Base-by-base conservation (phyloP, 2,888 invertebrate genomes). In the Philereme vetulata region DNA sequence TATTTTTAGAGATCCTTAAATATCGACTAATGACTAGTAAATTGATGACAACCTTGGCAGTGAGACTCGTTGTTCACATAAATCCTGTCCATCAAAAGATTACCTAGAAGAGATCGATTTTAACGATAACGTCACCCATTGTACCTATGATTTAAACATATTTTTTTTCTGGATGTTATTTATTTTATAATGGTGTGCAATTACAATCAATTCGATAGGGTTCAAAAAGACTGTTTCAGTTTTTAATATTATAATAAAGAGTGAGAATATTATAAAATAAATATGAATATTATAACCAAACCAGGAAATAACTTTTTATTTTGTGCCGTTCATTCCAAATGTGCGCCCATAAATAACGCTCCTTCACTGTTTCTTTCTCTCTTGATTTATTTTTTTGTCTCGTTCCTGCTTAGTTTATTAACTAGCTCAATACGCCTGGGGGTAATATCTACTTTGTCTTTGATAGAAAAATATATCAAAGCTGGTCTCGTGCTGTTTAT, bases 261-360 rank as follows among this genome's bases (percentile, higher is more conserved):
- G 57, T 56, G 38, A 61, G 68, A 67, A 55, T 59, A 66, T 67
- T 21, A 21, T 69, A 72, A 72, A 60, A 68, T 71, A 54, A 74
- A 74, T 67, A 77, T 79, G 77, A 78, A 83, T 85, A 79, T 84
- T 77, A 81, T 81, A 82, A 84, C 82, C 81, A 78, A 85, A 85
- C 82, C 72, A 72, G 72, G 80, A 78, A 81, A 81, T 82, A 85
- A 81, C 78, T 88, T 90, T 90, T 89, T 88, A 86, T 89, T 89
- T 83, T 81, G 78, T 78, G 81, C 85, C 84, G 85, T 87, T 89
- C 83, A 81, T 84, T 84, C 88, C 89, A 88, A 91, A 91, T 91
- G 91, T 92, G 91, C 91, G 90, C 86, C 85, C 86, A 90, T 92
- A 92, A 92, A 92, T 92, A 79, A 91, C 78, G 78, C 81, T 88